Evolutionary conservation across 2,797 vertebrate genomes (phyloP), one percentile per base, ranked within the genome.

Genomic region (Halcyon badia): DNA sequence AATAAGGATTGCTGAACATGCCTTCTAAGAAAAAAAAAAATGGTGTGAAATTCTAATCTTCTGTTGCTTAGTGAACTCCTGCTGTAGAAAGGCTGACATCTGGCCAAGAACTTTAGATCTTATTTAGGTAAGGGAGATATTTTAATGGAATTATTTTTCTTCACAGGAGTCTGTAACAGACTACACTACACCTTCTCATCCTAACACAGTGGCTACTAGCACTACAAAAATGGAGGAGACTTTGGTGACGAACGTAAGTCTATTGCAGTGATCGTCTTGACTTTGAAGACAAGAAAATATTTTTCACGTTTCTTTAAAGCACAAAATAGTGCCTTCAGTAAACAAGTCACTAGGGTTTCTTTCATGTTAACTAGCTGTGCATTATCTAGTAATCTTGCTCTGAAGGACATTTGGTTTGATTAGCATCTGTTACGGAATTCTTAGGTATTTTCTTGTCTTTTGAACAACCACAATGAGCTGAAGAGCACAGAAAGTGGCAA

Each of bases 101-200:
- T 85, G 70, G 61, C 86, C 84, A 83, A 89, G 61, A 89, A 88
- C 56, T n/a, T 77, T 68, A 61, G 87, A 86, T 60, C 9, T n/a
- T 35, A 48, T 81, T 92, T 92, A 97, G 96, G 33, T 89, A 96
- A 97, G 97, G 95, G 95, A 97, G 94, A 81, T 87, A 91, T 86
- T 96, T 97, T 97, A 97, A 97, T 97, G 88, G 86, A 95, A 87
- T 97, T 97, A 89, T 94, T 96, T 94, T 97, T 76, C 84, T 98
- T 97, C 96, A 83, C 98, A 99, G 99, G 99, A 99, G 97, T 99
- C 99, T 42, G 99, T 99, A 96, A 99, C 99, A 65, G 99, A 99
- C 97, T 99, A 99, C 97, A 99, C 99, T 77, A 98, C 99, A 62
- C 99, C 99, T 49, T 99, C 99, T 54, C 98, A 99, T 97, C 99